Evolutionary conservation across 2,888 invertebrate species (phyloP).

Genomic region (Neria commutata): DNA sequence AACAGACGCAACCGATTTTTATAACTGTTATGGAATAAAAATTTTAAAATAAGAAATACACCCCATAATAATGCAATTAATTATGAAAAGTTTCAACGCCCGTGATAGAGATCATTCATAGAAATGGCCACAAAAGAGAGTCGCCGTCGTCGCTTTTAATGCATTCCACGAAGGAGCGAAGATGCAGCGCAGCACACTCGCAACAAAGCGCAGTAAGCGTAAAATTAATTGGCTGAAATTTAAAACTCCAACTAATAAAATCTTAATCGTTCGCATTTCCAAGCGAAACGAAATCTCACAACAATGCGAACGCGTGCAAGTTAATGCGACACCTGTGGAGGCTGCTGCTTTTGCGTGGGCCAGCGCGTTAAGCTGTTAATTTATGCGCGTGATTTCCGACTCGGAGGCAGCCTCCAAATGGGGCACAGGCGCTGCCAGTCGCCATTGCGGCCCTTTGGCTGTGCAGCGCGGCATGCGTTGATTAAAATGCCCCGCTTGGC

Average conservation of each 20-base stretch:
- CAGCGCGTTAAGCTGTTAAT: not conserved
- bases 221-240: constrained; percentile 20
- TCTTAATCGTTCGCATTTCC: constrained; percentile 13
- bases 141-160: not conserved
- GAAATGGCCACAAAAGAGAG: not conserved
- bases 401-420: no score
- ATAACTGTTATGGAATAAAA: no score
- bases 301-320: not conserved
- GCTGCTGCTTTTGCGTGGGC: constrained; percentile 3
- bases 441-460: no score
- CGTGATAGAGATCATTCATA: not conserved
- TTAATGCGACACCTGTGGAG: constrained; percentile 3
- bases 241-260: constrained; percentile 19
- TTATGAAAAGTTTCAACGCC: not conserved
- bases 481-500: not conserved
- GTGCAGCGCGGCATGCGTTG: no score
- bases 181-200: not conserved
- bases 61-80: no score
- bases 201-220: not conserved
- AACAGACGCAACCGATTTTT: no score
- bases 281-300: not conserved
- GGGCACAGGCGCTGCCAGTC: no score
- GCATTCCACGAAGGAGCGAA: not conserved
- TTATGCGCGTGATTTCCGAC: not conserved
- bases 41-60: no score